phyloP scores from a whole-genome alignment of 2,888 invertebrate genomes.

The Anthrax anthrax region DNA sequence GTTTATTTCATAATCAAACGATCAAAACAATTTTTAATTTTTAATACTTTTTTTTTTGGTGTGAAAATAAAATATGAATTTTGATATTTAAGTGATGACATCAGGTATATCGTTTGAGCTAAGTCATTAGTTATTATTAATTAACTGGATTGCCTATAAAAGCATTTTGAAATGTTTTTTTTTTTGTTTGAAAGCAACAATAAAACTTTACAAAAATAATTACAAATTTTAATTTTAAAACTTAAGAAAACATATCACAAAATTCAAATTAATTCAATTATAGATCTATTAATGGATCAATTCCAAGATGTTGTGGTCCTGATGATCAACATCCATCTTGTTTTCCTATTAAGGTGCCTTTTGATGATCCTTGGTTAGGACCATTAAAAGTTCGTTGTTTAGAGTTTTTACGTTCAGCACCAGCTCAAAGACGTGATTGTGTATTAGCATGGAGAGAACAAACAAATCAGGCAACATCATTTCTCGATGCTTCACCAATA shows the following conservation, averaged over 20 bases:
- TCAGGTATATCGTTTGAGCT: too few relatives aligned
- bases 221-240: too few relatives aligned
- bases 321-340: conserved; percentile 67
- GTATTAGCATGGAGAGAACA: conserved; percentile 72
- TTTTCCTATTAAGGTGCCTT: conserved; percentile 60
- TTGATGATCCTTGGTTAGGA: conserved; percentile 57
- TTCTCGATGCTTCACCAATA: conserved; percentile 65
- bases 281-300: conserved; percentile 55
- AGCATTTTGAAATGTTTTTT: too few relatives aligned
- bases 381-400: conserved; percentile 58
- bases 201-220: background rate
- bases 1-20: too few relatives aligned
- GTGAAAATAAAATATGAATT: too few relatives aligned
- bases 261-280: background rate
- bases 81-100: too few relatives aligned
- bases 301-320: conserved; percentile 57
- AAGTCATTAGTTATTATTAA: too few relatives aligned
- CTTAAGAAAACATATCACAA: too few relatives aligned
- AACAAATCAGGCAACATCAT: conserved; percentile 70
- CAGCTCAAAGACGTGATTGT: conserved; percentile 66
- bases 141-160: too few relatives aligned
- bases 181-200: background rate
- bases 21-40: too few relatives aligned
- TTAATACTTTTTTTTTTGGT: too few relatives aligned
- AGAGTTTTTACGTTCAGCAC: conserved; percentile 70